Conservation (phyloP, 1,140 invertebrate genomes). For the Drosophila mayri region DNA sequence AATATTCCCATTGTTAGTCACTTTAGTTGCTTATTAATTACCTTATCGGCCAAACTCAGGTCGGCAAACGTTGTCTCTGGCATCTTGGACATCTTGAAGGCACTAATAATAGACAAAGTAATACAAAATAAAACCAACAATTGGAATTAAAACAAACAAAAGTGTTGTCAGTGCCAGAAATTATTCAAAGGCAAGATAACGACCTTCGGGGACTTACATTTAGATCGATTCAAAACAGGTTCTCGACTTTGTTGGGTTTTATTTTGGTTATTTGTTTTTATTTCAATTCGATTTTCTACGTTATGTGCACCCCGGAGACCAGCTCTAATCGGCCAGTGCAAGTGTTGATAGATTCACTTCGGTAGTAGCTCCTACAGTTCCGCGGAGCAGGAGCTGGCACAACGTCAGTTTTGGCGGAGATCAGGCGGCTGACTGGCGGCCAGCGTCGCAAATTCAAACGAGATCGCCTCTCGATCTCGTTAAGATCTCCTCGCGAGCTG, state of each 20-base stretch:
- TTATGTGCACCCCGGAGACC: slow-evolving; percentile 66
- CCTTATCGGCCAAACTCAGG: slow-evolving; percentile 80
- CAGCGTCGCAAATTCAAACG: slow-evolving; percentile 42
- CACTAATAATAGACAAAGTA: slow-evolving; percentile 1
- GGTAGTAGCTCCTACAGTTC: slow-evolving; percentile 1
- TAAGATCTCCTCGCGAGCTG: slow-evolving; percentile 21
- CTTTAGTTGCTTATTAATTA: slow-evolving; percentile 29
- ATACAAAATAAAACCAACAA: slow-evolving; percentile 3
- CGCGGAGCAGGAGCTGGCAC: slow-evolving; percentile 14
- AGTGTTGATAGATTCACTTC: slow-evolving; percentile 9
- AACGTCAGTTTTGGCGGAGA: slow-evolving; percentile 45
- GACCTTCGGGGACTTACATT: slow-evolving; percentile 72
- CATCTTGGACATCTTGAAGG: slow-evolving; percentile 66
- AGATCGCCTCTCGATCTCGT: slow-evolving; percentile 39
- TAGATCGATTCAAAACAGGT: slow-evolving; percentile 59
- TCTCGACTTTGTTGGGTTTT: slow-evolving; percentile 37
- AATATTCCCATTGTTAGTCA: slow-evolving; percentile 15
- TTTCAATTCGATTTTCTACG: slow-evolving; percentile 15
- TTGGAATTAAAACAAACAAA: slow-evolving; percentile 38
- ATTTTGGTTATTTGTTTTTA: slow-evolving; percentile 6
- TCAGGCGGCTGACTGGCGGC: slow-evolving; percentile 51
- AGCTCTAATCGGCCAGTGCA: slow-evolving; percentile 46
- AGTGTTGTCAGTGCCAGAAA: slow-evolving; percentile 33
- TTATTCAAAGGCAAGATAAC: slow-evolving; percentile 39
- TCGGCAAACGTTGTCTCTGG: slow-evolving; percentile 76